Evolutionary conservation across 2,888 invertebrate species (phyloP).

Genomic region (Mycalesis mineus): DNA sequence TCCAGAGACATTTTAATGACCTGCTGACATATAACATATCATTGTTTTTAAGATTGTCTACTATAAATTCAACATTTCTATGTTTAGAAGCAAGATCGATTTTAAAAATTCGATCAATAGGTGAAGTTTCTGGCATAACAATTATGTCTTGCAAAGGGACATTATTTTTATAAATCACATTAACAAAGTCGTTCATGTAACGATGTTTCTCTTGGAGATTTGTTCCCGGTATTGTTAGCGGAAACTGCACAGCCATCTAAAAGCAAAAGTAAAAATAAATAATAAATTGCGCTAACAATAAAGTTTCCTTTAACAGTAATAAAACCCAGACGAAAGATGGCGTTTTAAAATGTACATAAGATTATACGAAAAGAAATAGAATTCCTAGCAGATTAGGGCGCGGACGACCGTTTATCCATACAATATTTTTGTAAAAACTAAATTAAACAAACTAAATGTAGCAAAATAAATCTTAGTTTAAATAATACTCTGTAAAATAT

Average conservation of each 20-base stretch:
- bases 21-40: conserved; percentile 58
- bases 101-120: conserved; percentile 53
- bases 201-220: conserved; percentile 48
- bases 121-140: conserved; percentile 38
- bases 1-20: conserved; percentile 53
- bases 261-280: neutral
- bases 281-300: no score
- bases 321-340: no score
- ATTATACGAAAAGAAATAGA: no score
- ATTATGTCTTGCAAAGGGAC: conserved; percentile 28
- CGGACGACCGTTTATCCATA: no score
- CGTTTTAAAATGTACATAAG: no score
- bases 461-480: no score
- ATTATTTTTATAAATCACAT: conserved; percentile 29
- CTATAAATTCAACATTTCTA: conserved; percentile 46
- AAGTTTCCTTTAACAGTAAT: no score
- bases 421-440: no score
- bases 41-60: conserved; percentile 47
- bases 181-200: conserved; percentile 43
- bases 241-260: conserved; percentile 34
- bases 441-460: no score
- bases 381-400: no score
- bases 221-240: conserved; percentile 42
- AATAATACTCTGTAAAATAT: no score
- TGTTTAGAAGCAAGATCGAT: conserved; percentile 53